Evolutionary conservation across 1,140 invertebrate species (phyloP), one percentile per base, ranked within the genome.

Genomic region (Oscheius sp.): DNA sequence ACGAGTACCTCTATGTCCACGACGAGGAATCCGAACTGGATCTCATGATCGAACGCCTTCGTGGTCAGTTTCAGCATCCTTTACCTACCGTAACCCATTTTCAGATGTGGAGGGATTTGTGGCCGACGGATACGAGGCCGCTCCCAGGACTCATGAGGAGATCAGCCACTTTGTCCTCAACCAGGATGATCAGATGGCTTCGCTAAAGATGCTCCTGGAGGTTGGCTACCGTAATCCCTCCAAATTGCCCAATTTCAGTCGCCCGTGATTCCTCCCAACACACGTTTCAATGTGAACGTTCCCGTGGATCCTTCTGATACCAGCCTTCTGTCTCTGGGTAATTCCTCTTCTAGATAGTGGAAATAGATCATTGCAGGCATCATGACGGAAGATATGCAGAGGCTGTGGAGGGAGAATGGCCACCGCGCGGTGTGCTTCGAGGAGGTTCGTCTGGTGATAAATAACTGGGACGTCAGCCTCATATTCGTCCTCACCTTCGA

Each of bases 301-400:
- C 55, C 20, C 20, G 55, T n/a, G 36, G 20, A 63, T n/a, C n/a
- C n/a, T n/a, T n/a, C n/a, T n/a, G n/a, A n/a, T n/a, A n/a, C n/a
- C n/a, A n/a, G n/a, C n/a, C n/a, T n/a, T n/a, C n/a, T n/a, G n/a
- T n/a, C n/a, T n/a, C n/a, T n/a, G n/a, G 61, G 7, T 34, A 7
- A 42, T 63, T 34, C 26, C 10, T 7, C 26, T 13, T 32, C 15
- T 18, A 45, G 18, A 18, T 45, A 23, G 42, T 45, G 42, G 42
- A 45, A 45, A 18, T 36, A n/a, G 61, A 36, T 62, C 66, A 68
- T 26, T 59, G 61, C 26, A 38, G 72, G 72, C 1, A 58, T 73
- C 23, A 68, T 68, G 65, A 62, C 29, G 2, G 15, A n/a, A 2
- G 64, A 62, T 3, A 66, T 67, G 72, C 18, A 68, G 23, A 45